Evolutionary conservation across 2,888 invertebrate species (phyloP).

Genomic region (Lacanobia oleracea): DNA sequence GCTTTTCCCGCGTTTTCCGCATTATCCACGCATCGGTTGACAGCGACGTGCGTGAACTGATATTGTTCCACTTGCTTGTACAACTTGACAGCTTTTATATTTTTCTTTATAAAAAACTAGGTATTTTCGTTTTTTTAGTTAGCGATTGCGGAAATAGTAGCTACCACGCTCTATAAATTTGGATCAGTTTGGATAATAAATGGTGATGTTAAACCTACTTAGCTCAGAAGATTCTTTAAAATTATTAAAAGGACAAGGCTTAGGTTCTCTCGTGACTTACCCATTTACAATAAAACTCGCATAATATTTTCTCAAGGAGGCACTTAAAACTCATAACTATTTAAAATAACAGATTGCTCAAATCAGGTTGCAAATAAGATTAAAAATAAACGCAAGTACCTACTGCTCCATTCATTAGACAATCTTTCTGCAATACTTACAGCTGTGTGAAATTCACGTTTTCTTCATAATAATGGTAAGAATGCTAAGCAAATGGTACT

Average conservation of each 20-base stretch:
- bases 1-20: conserved; percentile 52
- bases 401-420: conserved; percentile 23
- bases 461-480: conserved; percentile 49
- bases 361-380: conserved; percentile 14
- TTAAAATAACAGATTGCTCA: background rate
- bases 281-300: background rate
- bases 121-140: conserved; percentile 28
- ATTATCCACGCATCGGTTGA: conserved; percentile 58
- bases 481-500: conserved; percentile 26
- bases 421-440: conserved; percentile 39
- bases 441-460: conserved; percentile 56
- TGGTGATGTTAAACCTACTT: no score
- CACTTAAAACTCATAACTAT: conserved; percentile 6
- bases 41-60: conserved; percentile 56
- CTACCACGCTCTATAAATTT: conserved; percentile 18
- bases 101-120: conserved; percentile 31
- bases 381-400: conserved; percentile 15
- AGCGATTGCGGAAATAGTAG: conserved; percentile 17
- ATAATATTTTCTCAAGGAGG: background rate
- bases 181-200: background rate
- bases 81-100: conserved; percentile 46
- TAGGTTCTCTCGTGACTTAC: background rate
- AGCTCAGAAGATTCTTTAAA: background rate
- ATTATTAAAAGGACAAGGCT: background rate
- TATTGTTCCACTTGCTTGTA: conserved; percentile 57